Percentiles rank a stretch among this genome's conserved stretches.
These are phyloP conservation scores for Caenorhabditis latens DNA, from an alignment of 1,140 invertebrate genomes.

Conservation along the genomic window DNA sequence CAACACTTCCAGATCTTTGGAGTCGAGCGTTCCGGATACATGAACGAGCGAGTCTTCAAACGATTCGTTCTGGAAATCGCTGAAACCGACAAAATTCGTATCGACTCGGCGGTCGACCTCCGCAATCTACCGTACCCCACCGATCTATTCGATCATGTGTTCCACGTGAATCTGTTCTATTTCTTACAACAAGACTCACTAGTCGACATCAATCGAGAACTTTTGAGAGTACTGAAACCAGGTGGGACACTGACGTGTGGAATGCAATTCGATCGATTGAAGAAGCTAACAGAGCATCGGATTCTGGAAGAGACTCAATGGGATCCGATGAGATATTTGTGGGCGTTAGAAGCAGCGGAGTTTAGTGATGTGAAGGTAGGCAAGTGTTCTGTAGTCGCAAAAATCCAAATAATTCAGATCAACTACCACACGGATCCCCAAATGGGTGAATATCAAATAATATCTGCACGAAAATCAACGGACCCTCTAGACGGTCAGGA, in stretches of 20 bases:
- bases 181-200: conserved; percentile 60
- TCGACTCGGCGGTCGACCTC: conserved; percentile 63
- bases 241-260: conserved; percentile 61
- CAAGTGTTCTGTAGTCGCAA: not conserved
- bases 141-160: conserved; percentile 59
- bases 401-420: conserved; percentile 27
- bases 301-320: conserved; percentile 59
- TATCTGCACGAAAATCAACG: conserved; percentile 24
- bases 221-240: conserved; percentile 59
- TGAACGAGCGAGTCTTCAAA: conserved; percentile 62
- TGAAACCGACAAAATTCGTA: conserved; percentile 55
- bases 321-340: conserved; percentile 61
- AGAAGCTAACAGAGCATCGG: conserved; percentile 57
- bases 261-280: conserved; percentile 59
- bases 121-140: conserved; percentile 66
- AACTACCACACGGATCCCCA: conserved; percentile 18
- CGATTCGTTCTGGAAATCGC: conserved; percentile 63
- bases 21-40: conserved; percentile 64
- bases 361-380: conserved; percentile 62
- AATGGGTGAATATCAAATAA: conserved; percentile 48
- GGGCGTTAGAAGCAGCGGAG: conserved; percentile 50
- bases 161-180: conserved; percentile 67
- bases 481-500: not conserved
- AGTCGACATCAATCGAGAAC: conserved; percentile 59
- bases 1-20: conserved; percentile 54